Evolutionary conservation across 2,797 vertebrate species (phyloP).

Genomic region (Ispidina lecontei): DNA sequence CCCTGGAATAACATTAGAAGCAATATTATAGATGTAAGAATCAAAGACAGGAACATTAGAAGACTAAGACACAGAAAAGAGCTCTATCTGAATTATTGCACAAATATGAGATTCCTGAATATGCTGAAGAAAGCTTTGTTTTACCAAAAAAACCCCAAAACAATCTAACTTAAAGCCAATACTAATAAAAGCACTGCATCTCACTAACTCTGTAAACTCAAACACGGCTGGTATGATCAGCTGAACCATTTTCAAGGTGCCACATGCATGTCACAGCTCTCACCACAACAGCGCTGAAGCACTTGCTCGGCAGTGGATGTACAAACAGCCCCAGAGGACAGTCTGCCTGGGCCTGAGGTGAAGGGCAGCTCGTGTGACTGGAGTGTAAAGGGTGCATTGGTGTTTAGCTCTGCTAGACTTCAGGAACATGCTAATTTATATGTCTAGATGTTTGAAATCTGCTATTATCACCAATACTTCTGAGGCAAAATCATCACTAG

Average conservation of each 20-base stretch:
- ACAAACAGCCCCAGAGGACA: background rate
- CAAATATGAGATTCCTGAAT: background rate
- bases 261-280: background rate
- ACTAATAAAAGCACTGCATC: background rate
- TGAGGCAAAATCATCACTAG: background rate
- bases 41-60: background rate
- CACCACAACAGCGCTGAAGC: background rate
- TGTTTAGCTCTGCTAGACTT: background rate
- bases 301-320: background rate
- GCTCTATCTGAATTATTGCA: background rate
- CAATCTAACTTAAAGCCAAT: background rate
- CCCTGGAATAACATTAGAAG: background rate
- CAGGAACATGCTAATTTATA: background rate
- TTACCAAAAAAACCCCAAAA: background rate
- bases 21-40: background rate
- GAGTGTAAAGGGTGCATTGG: background rate
- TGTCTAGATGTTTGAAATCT: background rate
- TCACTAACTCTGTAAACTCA: background rate
- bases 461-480: background rate
- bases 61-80: background rate
- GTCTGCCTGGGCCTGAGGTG: background rate
- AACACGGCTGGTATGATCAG: background rate
- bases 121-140: background rate
- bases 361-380: accelerated
- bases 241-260: background rate